Conservation (phyloP, 2,113 vertebrate species). For the Mormyrus iriodes region DNA sequence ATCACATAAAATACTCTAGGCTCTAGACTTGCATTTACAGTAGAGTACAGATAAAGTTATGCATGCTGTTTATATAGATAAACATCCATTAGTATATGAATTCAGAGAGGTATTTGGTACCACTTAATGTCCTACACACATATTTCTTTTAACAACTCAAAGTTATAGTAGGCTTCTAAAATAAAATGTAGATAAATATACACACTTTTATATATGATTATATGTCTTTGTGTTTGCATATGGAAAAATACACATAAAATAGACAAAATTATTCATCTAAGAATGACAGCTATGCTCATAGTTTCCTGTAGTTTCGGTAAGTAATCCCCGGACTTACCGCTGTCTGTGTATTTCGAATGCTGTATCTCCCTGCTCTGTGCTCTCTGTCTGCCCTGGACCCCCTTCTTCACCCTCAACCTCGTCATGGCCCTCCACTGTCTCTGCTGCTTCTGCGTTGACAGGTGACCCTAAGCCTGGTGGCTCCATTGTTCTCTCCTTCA, state of each 20-base stretch:
- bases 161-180: not conserved
- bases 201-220: not conserved
- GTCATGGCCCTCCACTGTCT: not conserved
- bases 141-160: not conserved
- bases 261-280: not conserved
- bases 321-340: not conserved
- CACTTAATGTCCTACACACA: not conserved
- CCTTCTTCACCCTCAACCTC: not conserved
- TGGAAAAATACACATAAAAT: not conserved
- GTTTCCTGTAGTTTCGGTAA: not conserved
- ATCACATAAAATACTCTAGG: not conserved
- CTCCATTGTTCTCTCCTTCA: not conserved
- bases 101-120: not conserved
- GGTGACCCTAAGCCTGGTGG: not conserved
- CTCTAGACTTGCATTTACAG: not conserved
- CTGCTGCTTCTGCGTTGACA: not conserved
- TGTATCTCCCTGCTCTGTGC: conserved; percentile 1
- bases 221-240: not conserved
- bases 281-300: not conserved
- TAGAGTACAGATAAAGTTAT: not conserved
- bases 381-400: not conserved
- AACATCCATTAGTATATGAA: not conserved
- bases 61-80: not conserved
- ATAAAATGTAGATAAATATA: not conserved
- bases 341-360: not conserved